Percentiles rank a stretch among this genome's conserved stretches.
These are phyloP conservation scores for Harpegnathos saltator DNA, from an alignment of 1,140 invertebrate species.

Conservation along the genomic window DNA sequence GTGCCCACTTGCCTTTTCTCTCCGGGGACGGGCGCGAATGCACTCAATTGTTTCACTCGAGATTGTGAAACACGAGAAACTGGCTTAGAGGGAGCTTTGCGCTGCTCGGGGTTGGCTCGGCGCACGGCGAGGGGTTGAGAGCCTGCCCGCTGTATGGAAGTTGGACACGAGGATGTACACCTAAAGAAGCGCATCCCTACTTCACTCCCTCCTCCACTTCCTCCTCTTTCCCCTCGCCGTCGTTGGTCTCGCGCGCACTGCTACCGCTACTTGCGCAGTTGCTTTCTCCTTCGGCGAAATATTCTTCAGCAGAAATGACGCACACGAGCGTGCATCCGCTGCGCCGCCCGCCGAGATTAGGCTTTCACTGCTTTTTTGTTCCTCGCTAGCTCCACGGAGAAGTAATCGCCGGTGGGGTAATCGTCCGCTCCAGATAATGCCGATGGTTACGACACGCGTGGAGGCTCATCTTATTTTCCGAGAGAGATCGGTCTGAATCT, in stretches of 20 bases:
- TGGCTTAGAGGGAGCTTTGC: conserved; percentile 78
- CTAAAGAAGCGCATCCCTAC: conserved; percentile 23
- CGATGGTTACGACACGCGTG: background rate
- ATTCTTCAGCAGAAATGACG: conserved; percentile 42
- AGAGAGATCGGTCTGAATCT: background rate
- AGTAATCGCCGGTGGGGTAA: background rate
- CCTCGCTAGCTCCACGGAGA: background rate
- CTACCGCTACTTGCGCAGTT: background rate
- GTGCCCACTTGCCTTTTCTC: conserved; percentile 65
- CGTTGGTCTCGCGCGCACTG: too few species aligned
- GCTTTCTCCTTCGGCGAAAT: conserved; percentile 21
- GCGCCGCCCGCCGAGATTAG: conserved; percentile 20
- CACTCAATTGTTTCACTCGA: conserved; percentile 82
- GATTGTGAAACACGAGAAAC: conserved; percentile 82
- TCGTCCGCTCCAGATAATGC: background rate
- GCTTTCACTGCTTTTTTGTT: background rate
- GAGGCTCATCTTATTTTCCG: conserved; percentile 8
- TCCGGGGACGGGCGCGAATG: conserved; percentile 72
- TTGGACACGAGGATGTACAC: conserved; percentile 38
- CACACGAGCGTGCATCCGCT: background rate
- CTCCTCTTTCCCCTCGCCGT: background rate
- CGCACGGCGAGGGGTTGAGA: conserved; percentile 4
- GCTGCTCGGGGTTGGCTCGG: conserved; percentile 55
- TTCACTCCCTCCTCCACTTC: background rate
- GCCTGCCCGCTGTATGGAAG: conserved; percentile 19